These are phyloP conservation scores for Hypanus sabinus DNA, from an alignment of 2,113 vertebrate species.

Conservation along the genomic window DNA sequence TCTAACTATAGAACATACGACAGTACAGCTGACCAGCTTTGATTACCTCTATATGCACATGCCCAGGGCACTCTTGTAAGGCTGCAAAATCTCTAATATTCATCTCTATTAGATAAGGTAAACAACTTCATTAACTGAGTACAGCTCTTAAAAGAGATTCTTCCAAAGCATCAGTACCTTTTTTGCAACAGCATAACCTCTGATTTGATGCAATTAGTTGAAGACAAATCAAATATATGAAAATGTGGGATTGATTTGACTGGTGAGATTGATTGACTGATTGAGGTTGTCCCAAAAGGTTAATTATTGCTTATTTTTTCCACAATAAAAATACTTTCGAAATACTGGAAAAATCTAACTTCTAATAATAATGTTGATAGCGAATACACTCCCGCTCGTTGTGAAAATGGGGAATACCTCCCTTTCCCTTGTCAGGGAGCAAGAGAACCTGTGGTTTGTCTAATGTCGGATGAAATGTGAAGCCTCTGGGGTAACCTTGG, in stretches of 20 bases:
- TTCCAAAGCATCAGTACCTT: background rate
- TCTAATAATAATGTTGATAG: background rate
- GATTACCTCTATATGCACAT: background rate
- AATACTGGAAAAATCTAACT: background rate
- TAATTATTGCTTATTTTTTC: background rate
- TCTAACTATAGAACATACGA: background rate
- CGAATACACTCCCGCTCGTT: background rate
- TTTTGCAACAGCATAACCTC: background rate
- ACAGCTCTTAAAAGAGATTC: background rate
- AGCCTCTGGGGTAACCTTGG: no score
- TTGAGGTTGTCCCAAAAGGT: background rate
- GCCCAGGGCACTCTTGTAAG: background rate
- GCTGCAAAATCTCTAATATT: background rate
- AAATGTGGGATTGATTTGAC: background rate
- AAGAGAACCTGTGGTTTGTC: no score
- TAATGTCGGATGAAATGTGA: no score
- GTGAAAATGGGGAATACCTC: no score
- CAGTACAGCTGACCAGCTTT: background rate
- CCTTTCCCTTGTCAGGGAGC: no score
- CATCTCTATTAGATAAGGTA: background rate
- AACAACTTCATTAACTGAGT: background rate
- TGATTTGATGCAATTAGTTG: background rate
- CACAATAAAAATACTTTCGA: background rate
- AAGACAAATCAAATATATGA: background rate
- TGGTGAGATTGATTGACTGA: background rate